These are phyloP conservation scores for Folsomia manolachei DNA, from an alignment of 2,888 invertebrate species.

Conservation along the genomic window DNA sequence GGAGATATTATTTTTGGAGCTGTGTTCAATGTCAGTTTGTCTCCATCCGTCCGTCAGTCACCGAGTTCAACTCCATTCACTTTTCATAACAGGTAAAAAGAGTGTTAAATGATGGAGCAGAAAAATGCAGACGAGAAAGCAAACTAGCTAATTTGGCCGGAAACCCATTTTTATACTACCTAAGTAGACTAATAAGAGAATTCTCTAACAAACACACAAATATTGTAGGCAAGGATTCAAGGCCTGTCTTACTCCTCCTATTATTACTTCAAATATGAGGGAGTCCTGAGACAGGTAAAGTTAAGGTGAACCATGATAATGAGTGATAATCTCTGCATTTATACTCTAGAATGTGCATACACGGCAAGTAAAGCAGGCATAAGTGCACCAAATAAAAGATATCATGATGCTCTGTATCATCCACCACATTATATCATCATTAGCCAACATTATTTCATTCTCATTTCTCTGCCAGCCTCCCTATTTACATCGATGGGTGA, in stretches of 20 bases:
- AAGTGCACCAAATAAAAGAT: slow-evolving; percentile 6
- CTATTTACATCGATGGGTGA: too few relatives aligned
- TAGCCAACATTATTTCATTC: slow-evolving; percentile 35
- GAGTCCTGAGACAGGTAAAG: too few relatives aligned
- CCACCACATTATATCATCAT: slow-evolving; percentile 43
- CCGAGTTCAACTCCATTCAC: slow-evolving; percentile 42
- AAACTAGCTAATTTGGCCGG: slow-evolving; percentile 49
- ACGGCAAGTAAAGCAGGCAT: too few relatives aligned
- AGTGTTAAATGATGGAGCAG: slow-evolving; percentile 49
- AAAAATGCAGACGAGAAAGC: slow-evolving; percentile 38
- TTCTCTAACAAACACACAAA: too few relatives aligned
- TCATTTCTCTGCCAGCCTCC: neutral
- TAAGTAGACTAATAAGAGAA: slow-evolving; percentile 47
- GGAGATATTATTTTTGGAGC: too few relatives aligned
- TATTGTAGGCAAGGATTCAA: too few relatives aligned
- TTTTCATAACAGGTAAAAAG: slow-evolving; percentile 43
- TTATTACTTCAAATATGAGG: too few relatives aligned
- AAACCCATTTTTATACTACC: slow-evolving; percentile 50
- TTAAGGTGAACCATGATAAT: too few relatives aligned
- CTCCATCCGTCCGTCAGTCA: neutral
- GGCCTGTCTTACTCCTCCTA: too few relatives aligned
- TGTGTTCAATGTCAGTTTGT: slow-evolving; percentile 35
- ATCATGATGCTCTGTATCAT: neutral
- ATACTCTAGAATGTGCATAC: too few relatives aligned
- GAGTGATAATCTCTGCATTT: neutral